Evolutionary conservation across 2,113 vertebrate genomes (phyloP).

Genomic region (Protomyctophum bolini): DNA sequence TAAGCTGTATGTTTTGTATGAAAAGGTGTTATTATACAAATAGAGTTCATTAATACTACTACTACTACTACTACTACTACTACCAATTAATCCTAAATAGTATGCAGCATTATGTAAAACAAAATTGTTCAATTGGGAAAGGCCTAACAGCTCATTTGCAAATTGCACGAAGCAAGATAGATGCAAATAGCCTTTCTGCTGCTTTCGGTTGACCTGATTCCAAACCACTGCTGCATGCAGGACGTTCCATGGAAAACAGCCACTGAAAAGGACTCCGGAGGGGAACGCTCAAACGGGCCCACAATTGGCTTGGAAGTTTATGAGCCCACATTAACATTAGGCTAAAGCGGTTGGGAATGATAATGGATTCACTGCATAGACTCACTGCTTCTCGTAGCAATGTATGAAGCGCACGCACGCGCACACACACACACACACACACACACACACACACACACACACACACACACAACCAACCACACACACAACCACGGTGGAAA

Average conservation of each 20-base stretch:
- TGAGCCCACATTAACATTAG: conserved; percentile 30
- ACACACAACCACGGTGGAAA: conserved; percentile 33
- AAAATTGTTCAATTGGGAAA: conserved; percentile 25
- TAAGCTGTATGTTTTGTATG: too few relatives aligned
- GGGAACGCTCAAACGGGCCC: conserved; percentile 4
- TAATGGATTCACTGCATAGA: conserved; percentile 52
- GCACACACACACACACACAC: too few relatives aligned
- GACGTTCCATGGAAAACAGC: conserved; percentile 16
- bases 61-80: too few relatives aligned
- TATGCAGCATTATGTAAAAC: conserved; percentile 29
- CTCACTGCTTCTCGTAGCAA: conserved; percentile 34
- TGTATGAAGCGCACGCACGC: too few relatives aligned
- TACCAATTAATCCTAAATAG: conserved; percentile 5
- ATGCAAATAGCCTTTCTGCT: conserved; percentile 23
- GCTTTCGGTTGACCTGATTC: conserved; percentile 51
- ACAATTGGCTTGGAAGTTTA: conserved; percentile 11
- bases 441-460: too few relatives aligned
- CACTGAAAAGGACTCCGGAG: conserved; percentile 11
- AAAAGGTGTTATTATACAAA: too few relatives aligned
- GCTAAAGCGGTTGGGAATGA: conserved; percentile 38
- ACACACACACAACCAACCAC: too few relatives aligned
- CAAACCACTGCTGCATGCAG: conserved; percentile 34
- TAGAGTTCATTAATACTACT: too few relatives aligned
- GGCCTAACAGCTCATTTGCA: conserved; percentile 33
- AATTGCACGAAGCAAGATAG: conserved; percentile 36